Conservation (phyloP, 2,113 vertebrate species). For the Pterocles burchelli region DNA sequence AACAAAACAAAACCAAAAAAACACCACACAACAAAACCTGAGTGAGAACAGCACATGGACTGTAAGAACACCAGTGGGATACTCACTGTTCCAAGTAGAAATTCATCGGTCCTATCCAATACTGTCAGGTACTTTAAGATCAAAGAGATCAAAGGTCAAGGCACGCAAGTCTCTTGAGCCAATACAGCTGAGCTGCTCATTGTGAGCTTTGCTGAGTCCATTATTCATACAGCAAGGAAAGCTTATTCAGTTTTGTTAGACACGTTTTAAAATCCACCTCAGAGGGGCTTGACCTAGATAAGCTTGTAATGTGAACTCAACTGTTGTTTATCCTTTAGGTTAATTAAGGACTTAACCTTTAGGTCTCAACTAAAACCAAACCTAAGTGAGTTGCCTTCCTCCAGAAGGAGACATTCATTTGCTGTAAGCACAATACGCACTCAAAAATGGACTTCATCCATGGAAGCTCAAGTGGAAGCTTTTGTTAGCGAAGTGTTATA, state of each 20-base stretch:
- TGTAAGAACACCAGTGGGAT: not conserved
- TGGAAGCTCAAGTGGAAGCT: not conserved
- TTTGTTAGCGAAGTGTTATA: not conserved
- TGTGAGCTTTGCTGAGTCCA: not conserved
- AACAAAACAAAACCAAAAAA: no score
- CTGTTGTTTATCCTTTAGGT: slow-evolving; percentile 6
- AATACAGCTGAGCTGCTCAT: not conserved
- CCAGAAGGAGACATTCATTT: not conserved
- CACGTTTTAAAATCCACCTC: not conserved
- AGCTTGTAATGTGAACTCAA: not conserved
- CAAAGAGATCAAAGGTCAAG: not conserved
- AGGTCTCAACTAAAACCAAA: not conserved
- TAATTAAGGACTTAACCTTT: slow-evolving; percentile 15
- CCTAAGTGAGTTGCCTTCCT: not conserved
- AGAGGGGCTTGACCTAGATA: not conserved
- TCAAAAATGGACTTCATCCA: not conserved
- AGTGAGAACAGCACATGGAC: not conserved
- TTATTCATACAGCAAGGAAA: slow-evolving; percentile 12
- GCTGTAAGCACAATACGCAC: not conserved
- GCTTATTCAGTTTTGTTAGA: slow-evolving; percentile 16
- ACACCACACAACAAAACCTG: not conserved
- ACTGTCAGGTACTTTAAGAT: not conserved
- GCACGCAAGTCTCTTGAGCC: not conserved
- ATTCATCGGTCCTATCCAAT: not conserved
- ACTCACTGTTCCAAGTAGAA: not conserved